A percentile compares a stretch with the other conserved stretches of the same genome.
Conservation (phyloP, 2,113 vertebrate genomes). For the Vicugna pacos region DNA sequence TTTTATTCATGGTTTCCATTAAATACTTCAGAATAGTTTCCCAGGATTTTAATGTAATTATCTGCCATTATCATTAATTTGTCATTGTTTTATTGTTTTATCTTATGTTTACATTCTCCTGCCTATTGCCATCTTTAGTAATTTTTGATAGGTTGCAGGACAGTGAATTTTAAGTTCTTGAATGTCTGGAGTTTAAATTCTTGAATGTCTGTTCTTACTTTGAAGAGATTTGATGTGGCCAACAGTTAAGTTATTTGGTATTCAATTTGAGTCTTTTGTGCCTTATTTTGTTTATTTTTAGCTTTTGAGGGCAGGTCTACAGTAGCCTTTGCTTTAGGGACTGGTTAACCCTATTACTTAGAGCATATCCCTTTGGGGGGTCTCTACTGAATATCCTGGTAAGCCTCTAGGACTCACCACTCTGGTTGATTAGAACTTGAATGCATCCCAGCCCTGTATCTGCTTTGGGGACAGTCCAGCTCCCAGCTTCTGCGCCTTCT, state of each 20-base stretch:
- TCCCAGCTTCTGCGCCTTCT: neutral
- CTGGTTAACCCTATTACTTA: neutral
- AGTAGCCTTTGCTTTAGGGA: neutral
- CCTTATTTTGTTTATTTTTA: conserved; percentile 22
- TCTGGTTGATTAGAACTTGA: neutral
- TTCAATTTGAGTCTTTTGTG: neutral
- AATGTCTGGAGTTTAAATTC: neutral
- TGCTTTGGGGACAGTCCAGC: neutral
- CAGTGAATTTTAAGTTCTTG: neutral
- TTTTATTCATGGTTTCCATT: conserved; percentile 19
- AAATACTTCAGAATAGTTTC: conserved; percentile 32
- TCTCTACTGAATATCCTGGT: neutral
- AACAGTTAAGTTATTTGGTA: neutral
- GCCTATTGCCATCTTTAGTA: neutral
- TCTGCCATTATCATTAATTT: conserved; percentile 25
- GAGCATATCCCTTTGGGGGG: neutral
- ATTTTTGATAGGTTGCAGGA: neutral
- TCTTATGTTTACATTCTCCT: neutral
- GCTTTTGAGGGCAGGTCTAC: neutral
- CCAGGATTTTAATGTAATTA: neutral
- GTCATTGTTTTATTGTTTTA: neutral
- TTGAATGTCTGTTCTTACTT: neutral
- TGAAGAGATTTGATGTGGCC: neutral
- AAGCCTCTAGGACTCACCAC: neutral
- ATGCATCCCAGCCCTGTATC: neutral